Evolutionary conservation across 2,797 vertebrate species (phyloP).

Genomic region (Meda fulgida): DNA sequence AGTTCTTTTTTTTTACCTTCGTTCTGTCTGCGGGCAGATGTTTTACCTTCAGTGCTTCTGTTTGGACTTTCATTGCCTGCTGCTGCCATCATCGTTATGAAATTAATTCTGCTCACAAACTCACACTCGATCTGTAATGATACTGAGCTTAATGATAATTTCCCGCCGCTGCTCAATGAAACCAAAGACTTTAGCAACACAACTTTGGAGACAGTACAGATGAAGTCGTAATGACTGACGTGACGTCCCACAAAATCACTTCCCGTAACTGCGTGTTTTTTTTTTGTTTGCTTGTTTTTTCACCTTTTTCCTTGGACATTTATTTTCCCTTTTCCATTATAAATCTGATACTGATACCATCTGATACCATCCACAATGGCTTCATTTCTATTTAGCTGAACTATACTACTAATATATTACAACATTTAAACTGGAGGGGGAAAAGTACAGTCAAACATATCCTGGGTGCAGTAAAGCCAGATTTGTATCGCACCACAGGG

Average conservation of each 20-base stretch:
- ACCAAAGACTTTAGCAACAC: no score
- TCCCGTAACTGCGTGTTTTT: constrained; percentile 27
- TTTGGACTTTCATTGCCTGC: constrained; percentile 52
- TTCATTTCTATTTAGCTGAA: not conserved
- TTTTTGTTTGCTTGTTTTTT: not conserved
- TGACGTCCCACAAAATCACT: constrained; percentile 40
- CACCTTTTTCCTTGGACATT: not conserved
- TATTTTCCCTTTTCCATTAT: not conserved
- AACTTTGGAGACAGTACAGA: no score
- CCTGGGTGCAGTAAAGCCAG: not conserved
- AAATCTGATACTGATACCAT: not conserved
- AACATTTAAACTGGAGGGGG: not conserved
- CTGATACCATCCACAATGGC: not conserved
- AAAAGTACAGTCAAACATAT: not conserved
- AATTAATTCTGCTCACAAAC: constrained; percentile 18
- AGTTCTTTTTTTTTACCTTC: constrained; percentile 65
- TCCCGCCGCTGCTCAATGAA: not conserved
- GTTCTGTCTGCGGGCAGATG: constrained; percentile 59
- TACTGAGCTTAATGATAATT: not conserved
- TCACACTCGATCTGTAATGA: not conserved
- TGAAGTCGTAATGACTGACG: not conserved
- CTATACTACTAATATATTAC: not conserved
- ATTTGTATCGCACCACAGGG: not conserved
- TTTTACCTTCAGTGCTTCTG: constrained; percentile 59
- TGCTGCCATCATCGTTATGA: constrained; percentile 65